Evolutionary conservation across 2,113 vertebrate species (phyloP).

Genomic region (Motacilla alba): DNA sequence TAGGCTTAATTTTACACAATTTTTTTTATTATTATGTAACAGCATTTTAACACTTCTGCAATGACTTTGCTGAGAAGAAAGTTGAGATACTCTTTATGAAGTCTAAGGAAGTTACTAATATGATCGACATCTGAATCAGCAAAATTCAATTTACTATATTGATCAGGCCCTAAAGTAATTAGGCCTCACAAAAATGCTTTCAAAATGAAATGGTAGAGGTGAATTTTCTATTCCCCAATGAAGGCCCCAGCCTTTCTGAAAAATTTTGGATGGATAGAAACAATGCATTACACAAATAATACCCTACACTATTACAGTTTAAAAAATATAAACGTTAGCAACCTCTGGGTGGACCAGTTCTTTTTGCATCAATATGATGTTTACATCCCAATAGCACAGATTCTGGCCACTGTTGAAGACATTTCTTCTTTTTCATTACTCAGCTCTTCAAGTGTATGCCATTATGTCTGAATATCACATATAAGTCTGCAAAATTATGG

Average conservation of each 20-base stretch:
- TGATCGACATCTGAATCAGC: background rate
- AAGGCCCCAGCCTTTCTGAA: background rate
- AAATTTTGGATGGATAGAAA: background rate
- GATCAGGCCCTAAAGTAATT: background rate
- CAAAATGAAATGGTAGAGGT: background rate
- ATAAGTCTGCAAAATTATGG: background rate
- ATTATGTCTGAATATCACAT: accelerated
- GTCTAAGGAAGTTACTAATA: background rate
- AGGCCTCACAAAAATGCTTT: background rate
- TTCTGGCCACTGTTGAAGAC: background rate
- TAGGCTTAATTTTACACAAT: background rate
- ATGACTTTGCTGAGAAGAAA: background rate
- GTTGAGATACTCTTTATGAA: background rate
- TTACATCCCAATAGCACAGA: background rate
- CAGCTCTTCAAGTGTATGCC: background rate
- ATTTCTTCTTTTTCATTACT: background rate
- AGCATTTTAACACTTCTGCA: background rate
- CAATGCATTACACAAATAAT: background rate
- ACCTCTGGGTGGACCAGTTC: background rate
- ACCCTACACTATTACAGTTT: background rate
- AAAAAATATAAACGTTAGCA: background rate
- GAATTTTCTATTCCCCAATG: background rate
- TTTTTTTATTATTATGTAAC: background rate
- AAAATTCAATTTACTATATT: background rate
- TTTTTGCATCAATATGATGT: background rate